Base-by-base conservation (phyloP, 2,888 invertebrate genomes). In the Horisme vitalbata region DNA sequence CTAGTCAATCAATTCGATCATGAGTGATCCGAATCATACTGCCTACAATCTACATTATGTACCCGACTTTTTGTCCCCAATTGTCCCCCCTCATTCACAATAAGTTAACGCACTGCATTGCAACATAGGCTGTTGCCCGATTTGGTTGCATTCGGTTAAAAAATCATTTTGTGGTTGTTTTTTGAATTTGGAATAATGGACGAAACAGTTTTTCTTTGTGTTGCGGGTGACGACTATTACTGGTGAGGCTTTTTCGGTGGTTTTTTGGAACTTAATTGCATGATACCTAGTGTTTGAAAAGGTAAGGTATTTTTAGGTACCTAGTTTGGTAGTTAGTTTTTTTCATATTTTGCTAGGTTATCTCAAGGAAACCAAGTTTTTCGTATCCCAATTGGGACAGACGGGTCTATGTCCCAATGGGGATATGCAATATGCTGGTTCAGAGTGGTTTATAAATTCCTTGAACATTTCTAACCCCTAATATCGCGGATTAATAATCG, bases 81-180 rank as follows among this genome's bases (percentile, higher is more conserved):
- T 85, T 82, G 80, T 76, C 63, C 72, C 82, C 79, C 73, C 71
- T 73, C 73, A 71, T 68, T 13, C 38, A 38, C 34, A 28, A 50
- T 68, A 63, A 68, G 70, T 71, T 68, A 57, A 46, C 55, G 68
- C 49, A 55, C 34, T 31, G 28, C 75, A 70, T 67, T 75, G 72
- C 77, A 74, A 71, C 70, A 68, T 68, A 56, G 70, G 59, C 73
- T 59, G 58, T 65, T 61, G 69, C 53, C 60, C 64, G 73, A 76
- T 72, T 78, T 74, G 65, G 66, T 61, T 68, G 63, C 61, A 63
- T 62, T 44, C 12, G n/a, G 11, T 36, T 39, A 13, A 43, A 33
- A 41, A 8, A 14, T 24, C 0, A 10, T 30, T 31, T 15, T 11
- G 15, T 24, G 35, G 14, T 38, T 41, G 21, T 30, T 18, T 34